Percentiles rank a stretch among this genome's conserved stretches.
These are phyloP conservation scores for Tachina fera DNA, from an alignment of 2,888 invertebrate genomes.

Conservation along the genomic window DNA sequence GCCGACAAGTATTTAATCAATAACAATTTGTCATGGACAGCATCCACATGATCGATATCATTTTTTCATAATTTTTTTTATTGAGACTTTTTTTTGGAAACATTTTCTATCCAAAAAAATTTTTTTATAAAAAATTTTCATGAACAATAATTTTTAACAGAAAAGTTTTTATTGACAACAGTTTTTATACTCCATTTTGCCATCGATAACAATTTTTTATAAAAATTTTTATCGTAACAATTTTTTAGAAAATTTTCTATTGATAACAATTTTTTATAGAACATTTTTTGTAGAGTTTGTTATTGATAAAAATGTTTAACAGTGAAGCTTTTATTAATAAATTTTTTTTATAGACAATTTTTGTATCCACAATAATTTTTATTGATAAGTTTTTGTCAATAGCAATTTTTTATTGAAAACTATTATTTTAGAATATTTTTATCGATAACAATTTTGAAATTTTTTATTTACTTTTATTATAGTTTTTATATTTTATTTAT, in stretches of 20 bases:
- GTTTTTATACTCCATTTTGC: no score
- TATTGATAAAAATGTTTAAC: background rate
- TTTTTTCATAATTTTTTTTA: no score
- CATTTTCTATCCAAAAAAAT: background rate
- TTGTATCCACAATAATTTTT: background rate
- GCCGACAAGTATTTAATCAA: no score
- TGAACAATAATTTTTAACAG: no score
- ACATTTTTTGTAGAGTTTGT: no score
- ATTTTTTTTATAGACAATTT: background rate
- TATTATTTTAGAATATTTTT: no score
- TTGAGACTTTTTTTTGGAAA: background rate
- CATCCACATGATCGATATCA: no score
- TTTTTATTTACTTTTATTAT: no score
- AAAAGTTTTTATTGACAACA: no score
- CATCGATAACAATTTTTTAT: background rate
- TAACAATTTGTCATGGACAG: no score
- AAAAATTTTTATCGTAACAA: background rate
- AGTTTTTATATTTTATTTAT: no score
- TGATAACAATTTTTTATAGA: background rate
- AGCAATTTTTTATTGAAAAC: background rate
- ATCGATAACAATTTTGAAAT: no score
- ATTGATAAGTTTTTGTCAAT: background rate
- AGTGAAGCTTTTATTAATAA: background rate
- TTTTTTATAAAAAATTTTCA: background rate
- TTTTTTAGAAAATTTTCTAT: background rate